Evolutionary conservation across 92 coral and sea anemone species (phyloP), one percentile per base, ranked within the genome.

Genomic region (Anthopleura xanthogrammica): DNA sequence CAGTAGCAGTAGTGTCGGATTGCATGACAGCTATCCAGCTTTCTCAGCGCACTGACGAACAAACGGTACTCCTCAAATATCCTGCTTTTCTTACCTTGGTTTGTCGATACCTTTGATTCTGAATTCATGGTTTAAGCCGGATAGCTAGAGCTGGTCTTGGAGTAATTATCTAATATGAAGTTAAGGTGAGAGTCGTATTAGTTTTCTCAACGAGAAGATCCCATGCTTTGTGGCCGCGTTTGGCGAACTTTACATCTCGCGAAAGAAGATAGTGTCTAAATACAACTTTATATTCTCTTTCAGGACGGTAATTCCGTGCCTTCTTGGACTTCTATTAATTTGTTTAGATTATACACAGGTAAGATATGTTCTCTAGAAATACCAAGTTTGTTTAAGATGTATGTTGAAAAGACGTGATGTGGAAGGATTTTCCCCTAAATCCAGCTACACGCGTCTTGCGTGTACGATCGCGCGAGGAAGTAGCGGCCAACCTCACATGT

Each of bases 221-320:
- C 20, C 71, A 64, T 17, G 6, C 60, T 56, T 77, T 76, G 42
- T 23, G 0, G 52, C 41, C 23, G 60, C 75, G 83, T 54, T 42
- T 23, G 42, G 56, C 83, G 54, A 79, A 60, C 72, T 72, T 72
- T 22, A 65, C 70, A 62, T 78, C 84, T 76, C 76, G 72, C 74
- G 74, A 24, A 24, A 12, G 74, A 62, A 20, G 24, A 24, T 68
- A 24, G 43, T 29, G 19, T 78, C 52, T 77, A 40, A 72, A 19
- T 29, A 29, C 68, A 52, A 36, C 77, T 41, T 58, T 43, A 20
- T 78, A 57, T 82, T 79, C 74, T 54, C 71, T 84, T 84, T 48
- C 94, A 93, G 97, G 92, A 83, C 93, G 90, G 86, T 90, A 80
- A 74, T 81, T 36, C 83, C 77, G 55, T 85, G 90, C 89, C 88